These are phyloP conservation scores for Polypedilum pembai DNA, from an alignment of 1,140 invertebrate species.

Conservation along the genomic window DNA sequence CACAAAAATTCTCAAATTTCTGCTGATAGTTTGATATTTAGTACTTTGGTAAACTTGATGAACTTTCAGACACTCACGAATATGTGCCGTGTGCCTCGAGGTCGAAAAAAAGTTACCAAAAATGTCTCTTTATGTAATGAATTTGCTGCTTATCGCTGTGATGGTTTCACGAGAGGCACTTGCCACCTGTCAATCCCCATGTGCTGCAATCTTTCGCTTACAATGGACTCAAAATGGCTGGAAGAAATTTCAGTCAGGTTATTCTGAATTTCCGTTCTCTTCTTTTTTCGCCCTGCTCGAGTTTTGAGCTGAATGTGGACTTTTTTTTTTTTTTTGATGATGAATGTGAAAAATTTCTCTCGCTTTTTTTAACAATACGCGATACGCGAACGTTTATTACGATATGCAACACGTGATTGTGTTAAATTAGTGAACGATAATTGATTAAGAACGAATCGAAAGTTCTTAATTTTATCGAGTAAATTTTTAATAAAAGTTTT, in stretches of 20 bases:
- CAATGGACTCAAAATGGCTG: not conserved
- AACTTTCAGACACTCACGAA: no score
- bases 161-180: no score
- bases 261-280: not conserved
- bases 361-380: not conserved
- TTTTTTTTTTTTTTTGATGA: not conserved
- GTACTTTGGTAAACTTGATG: no score
- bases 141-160: no score
- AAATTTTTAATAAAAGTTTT: not conserved
- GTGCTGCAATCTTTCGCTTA: not conserved
- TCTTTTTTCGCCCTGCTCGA: not conserved
- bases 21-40: no score
- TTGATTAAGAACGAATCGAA: not conserved
- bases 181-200: not conserved
- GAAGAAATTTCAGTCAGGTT: not conserved
- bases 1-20: no score
- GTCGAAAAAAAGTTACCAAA: no score
- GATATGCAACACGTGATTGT: not conserved
- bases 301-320: no score
- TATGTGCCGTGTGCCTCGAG: no score
- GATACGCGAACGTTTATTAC: not conserved
- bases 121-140: no score
- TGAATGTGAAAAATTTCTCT: not conserved
- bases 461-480: constrained; percentile 17
- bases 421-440: not conserved